Evolutionary conservation across 2,113 vertebrate genomes (phyloP).

Genomic region (Notothenia coriiceps): DNA sequence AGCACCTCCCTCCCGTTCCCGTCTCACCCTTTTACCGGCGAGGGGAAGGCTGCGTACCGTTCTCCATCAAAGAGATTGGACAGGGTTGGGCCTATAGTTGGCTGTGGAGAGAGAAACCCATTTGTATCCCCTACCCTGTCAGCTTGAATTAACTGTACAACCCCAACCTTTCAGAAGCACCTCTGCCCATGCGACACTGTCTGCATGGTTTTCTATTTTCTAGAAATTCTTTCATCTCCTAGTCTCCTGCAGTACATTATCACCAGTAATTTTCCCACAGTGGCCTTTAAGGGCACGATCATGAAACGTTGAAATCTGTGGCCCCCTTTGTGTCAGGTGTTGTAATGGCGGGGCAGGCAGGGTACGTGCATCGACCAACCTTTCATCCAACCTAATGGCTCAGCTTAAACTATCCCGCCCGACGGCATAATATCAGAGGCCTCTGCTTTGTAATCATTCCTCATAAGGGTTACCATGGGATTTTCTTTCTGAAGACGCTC

Average conservation of each 20-base stretch:
- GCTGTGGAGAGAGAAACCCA: slow-evolving; percentile 64
- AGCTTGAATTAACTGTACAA: slow-evolving; percentile 75
- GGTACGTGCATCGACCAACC: slow-evolving; percentile 28
- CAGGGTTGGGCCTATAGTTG: slow-evolving; percentile 64
- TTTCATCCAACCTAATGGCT: slow-evolving; percentile 57
- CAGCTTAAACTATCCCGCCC: slow-evolving; percentile 22
- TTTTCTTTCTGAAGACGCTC: slow-evolving; percentile 61
- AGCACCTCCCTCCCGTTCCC: slow-evolving; percentile 43
- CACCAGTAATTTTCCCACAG: slow-evolving; percentile 45
- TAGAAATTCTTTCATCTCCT: slow-evolving; percentile 41
- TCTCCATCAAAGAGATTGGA: slow-evolving; percentile 73
- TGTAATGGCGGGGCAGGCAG: slow-evolving; percentile 31
- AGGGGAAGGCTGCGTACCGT: slow-evolving; percentile 41
- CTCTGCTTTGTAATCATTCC: slow-evolving; percentile 41
- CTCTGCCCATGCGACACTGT: slow-evolving; percentile 49
- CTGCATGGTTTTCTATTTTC: slow-evolving; percentile 61
- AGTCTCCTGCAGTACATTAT: slow-evolving; percentile 46
- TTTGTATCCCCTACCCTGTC: slow-evolving; percentile 75
- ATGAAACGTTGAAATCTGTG: slow-evolving; percentile 50
- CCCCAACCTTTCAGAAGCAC: slow-evolving; percentile 68
- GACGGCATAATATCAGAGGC: background rate
- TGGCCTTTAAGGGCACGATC: slow-evolving; percentile 44
- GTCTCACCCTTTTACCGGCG: slow-evolving; percentile 40
- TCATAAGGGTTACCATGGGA: slow-evolving; percentile 16
- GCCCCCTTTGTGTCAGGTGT: slow-evolving; percentile 43